Base-by-base conservation (phyloP, 2,888 invertebrate species). In the Acholoe squamosa region DNA sequence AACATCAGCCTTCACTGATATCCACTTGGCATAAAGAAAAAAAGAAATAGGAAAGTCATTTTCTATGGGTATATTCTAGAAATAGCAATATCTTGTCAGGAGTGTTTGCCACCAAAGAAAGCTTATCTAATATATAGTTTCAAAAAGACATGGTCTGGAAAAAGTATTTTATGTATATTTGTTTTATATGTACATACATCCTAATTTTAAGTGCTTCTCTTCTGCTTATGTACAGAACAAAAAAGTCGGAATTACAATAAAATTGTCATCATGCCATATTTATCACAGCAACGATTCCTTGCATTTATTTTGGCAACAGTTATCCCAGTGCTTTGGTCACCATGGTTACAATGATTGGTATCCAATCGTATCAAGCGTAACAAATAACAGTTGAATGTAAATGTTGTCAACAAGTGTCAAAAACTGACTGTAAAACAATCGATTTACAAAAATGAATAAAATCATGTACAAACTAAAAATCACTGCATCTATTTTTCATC, bases 311-410 rank as follows among this genome's bases (percentile, higher is more conserved):
- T 71, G 71, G 71, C 25, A 71, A 14, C 25, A 71, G 31, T 28
- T 28, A 71, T 25, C 71, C 71, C 71, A 71, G 71, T 5, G 22
- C 19, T 34, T 80, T 34, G 80, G 80, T 80, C 33, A 43, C 43
- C 34, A 80, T 80, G 34, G 80, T 80, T 86, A 86, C 86, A 31
- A 52, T n/a, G 54, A 86, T 52, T 86, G 86, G 25, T 25, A 54
- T 54, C 86, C 86, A 86, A 56, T 86, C 54, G 25, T 0, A 52
- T 25, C 0, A 12, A 28, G 52, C 25, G 56, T 31, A 54, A 86
- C 86, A 86, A 34, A n/a, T 33, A 10, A 12, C 28, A 25, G 52
- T 86, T 22, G 61, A 61, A n/a, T 61, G 61, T 61, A n/a, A 12
- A 61, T n/a, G 61, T 43, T 25, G 51, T 54, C 54, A 25, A 14